Evolutionary conservation across 2,797 vertebrate species (phyloP), one percentile per base, ranked within the genome.

Genomic region (Lates japonicus): DNA sequence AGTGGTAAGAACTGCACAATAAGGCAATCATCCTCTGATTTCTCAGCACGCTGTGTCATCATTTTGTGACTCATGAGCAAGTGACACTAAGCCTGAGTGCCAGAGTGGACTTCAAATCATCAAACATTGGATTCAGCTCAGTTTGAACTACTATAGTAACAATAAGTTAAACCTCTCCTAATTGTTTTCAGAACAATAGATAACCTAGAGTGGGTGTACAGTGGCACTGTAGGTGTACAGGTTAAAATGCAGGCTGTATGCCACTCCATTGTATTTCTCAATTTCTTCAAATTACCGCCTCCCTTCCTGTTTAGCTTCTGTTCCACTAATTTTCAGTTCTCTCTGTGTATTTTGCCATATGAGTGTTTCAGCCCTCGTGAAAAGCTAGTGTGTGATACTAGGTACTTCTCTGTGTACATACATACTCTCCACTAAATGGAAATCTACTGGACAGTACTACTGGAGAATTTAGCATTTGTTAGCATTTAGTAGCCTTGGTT

Each of bases 11-110:
- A 4, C 1, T 3, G 22, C 12, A 31, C 39, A 65, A 72, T 48
- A 31, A 59, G 46, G 49, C 48, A 52, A 42, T 58, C 51, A 58
- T 41, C 20, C 22, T 57, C 42, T 44, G 64, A 79, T 59, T 71
- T 78, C 60, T 42, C 57, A 57, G 49, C 58, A 60, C 41, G 19
- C 70, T 4, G 14, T 57, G 55, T 69, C 59, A 63, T 54, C 41
- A 54, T n/a, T 54, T 29, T 69, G 19, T 83, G 88, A 87, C 65
- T 87, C 73, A 86, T 54, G 44, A 65, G 48, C 62, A 22, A 74
- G 61, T 80, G 85, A 76, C 71, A 76, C 54, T 62, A 66, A 77
- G 31, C 13, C 22, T 9, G 0, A 19, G 44, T 0, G 20, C 12
- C 29, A 8, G 29, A 69, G 19, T 41, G 46, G 25, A 51, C 16